Evolutionary conservation across 2,113 vertebrate species (phyloP), one percentile per base, ranked within the genome.

Genomic region (Lota lota): DNA sequence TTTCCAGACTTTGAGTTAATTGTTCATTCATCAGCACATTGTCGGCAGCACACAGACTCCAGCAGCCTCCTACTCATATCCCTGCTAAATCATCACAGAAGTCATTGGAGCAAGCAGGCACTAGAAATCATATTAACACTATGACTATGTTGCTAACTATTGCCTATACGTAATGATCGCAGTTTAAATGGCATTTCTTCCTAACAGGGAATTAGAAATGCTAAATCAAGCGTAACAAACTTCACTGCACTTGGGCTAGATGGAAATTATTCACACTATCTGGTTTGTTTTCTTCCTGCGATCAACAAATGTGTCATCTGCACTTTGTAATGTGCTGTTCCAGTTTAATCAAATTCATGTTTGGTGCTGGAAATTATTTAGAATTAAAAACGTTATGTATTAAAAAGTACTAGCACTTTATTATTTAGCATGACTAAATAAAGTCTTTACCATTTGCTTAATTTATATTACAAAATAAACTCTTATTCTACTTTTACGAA

Each of bases 171-270:
- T 70, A 24, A 66, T 77, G 66, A 85, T 78, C 76, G 69, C 76
- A 66, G 70, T 82, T 81, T 81, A 84, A 88, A 83, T 86, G 75
- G 33, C 19, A 47, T 78, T 79, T 80, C 79, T 82, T 73, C 75
- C 78, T 79, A 84, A 84, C 88, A 67, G 83, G 74, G 79, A 88
- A 90, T 88, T 85, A 89, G 76, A 75, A 85, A 88, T 80, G 84
- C 69, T 86, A 86, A 88, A 89, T 88, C 75, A 84, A 84, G 80
- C 86, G 85, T 86, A 16, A 51, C 73, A 85, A 79, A 73, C 82
- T 84, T 87, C 80, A 87, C 57, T 86, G 73, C 57, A 60, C 81
- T 84, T 88, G 80, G 56, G 67, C 70, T 81, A 82, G 79, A 80
- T 79, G 60, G 71, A 71, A 85, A 85, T 87, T 83, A 88, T 83